phyloP scores from a whole-genome alignment of 1,140 invertebrate species.

The Planococcus citri region DNA sequence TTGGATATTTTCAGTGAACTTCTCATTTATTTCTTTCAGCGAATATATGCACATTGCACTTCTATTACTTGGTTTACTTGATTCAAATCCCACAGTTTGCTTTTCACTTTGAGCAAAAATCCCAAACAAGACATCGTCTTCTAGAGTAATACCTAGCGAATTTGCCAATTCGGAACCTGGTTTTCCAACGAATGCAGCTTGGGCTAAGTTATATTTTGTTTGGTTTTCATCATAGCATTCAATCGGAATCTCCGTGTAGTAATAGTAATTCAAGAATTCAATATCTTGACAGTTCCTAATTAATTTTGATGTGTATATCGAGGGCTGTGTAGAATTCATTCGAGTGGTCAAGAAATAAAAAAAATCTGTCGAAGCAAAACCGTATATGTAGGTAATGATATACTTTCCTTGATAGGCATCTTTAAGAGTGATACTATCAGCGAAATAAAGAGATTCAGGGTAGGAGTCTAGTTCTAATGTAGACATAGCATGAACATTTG shows the following conservation, averaged over 20 bases:
- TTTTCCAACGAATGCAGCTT: slow-evolving; percentile 86
- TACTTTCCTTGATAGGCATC: slow-evolving; percentile 83
- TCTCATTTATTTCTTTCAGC: slow-evolving; percentile 76
- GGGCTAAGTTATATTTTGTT: slow-evolving; percentile 78
- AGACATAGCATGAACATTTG: too few species aligned
- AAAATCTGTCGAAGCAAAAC: slow-evolving; percentile 88
- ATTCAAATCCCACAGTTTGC: slow-evolving; percentile 41
- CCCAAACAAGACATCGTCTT: slow-evolving; percentile 88
- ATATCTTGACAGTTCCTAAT: slow-evolving; percentile 90
- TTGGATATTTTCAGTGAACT: slow-evolving; percentile 98
- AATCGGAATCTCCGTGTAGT: slow-evolving; percentile 94
- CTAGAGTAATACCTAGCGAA: slow-evolving; percentile 72
- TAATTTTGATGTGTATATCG: slow-evolving; percentile 79
- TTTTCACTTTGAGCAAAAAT: slow-evolving; percentile 78
- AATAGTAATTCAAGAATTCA: slow-evolving; percentile 91
- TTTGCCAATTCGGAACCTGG: slow-evolving; percentile 78
- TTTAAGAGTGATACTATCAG: too few species aligned
- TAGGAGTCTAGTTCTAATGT: too few species aligned
- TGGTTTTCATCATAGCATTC: slow-evolving; percentile 65
- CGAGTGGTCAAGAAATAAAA: slow-evolving; percentile 95
- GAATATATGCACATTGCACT: slow-evolving; percentile 91
- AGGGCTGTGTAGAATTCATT: slow-evolving; percentile 56
- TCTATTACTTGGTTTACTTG: slow-evolving; percentile 49
- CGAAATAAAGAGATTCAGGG: too few species aligned
- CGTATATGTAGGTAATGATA: slow-evolving; percentile 90